Conservation (phyloP, 2,113 vertebrate species). For the Nyctereutes procyonoides region DNA sequence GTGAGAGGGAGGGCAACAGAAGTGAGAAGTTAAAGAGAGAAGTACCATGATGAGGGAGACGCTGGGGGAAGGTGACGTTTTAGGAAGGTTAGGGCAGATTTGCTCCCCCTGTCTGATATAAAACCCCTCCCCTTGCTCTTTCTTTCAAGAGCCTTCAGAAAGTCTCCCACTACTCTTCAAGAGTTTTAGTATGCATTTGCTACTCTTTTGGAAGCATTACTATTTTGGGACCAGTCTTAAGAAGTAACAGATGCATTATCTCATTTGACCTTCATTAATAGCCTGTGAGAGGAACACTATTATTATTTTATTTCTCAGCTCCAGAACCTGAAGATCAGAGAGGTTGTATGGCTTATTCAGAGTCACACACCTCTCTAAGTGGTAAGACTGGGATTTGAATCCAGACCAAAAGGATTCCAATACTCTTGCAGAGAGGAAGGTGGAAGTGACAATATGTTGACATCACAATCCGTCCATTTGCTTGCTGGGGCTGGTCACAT, state of each 20-base stretch:
- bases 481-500: neutral
- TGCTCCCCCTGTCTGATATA: neutral
- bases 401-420: neutral
- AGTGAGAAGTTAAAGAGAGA: neutral
- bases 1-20: neutral
- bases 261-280: neutral
- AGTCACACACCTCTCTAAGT: neutral
- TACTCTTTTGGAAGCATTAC: neutral
- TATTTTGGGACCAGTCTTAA: neutral
- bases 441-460: neutral
- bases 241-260: neutral
- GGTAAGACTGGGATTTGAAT: neutral
- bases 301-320: neutral
- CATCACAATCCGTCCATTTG: neutral
- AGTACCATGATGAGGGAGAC: neutral
- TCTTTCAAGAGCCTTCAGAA: neutral
- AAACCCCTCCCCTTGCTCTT: no score
- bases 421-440: neutral
- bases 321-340: neutral
- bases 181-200: neutral
- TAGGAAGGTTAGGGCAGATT: neutral
- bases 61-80: neutral
- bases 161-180: neutral
- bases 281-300: neutral
- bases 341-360: neutral